A percentile compares a stretch with the other conserved stretches of the same genome.
These are phyloP conservation scores for Emberiza fucata DNA, from an alignment of 2,113 vertebrate species.

Conservation along the genomic window DNA sequence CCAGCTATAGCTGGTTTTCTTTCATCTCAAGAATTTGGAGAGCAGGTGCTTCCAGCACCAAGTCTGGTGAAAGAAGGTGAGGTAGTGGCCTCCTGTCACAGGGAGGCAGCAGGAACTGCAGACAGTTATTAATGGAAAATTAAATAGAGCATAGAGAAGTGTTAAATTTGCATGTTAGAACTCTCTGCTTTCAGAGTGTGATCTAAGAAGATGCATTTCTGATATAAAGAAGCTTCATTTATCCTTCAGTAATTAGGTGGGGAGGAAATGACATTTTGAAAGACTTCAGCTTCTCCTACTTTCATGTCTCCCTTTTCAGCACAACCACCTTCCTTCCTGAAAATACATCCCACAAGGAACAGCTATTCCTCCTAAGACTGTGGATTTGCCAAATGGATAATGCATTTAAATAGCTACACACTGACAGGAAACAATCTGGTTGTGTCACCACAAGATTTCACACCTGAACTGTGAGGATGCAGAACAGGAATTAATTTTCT, in stretches of 20 bases:
- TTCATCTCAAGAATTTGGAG: background rate
- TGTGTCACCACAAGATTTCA: background rate
- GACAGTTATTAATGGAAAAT: background rate
- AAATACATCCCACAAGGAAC: background rate
- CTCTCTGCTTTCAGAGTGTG: background rate
- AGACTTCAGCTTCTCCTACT: background rate
- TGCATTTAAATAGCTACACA: background rate
- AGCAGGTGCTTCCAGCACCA: slow-evolving; percentile 12
- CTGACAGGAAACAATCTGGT: background rate
- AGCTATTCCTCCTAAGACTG: background rate
- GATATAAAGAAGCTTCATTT: background rate
- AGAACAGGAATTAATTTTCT: background rate
- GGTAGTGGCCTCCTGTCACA: background rate
- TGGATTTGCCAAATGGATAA: background rate
- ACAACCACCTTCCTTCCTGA: background rate
- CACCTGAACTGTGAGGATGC: background rate
- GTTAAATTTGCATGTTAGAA: background rate
- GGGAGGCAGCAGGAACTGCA: background rate
- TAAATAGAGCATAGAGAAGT: background rate
- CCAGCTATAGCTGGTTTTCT: background rate
- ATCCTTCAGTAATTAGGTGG: background rate
- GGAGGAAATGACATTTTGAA: background rate
- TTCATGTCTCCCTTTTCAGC: background rate
- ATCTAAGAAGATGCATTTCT: background rate
- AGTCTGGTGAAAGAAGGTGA: background rate